Base-by-base conservation (phyloP, 2,888 invertebrate species). In the Galerucella nymphaeae region DNA sequence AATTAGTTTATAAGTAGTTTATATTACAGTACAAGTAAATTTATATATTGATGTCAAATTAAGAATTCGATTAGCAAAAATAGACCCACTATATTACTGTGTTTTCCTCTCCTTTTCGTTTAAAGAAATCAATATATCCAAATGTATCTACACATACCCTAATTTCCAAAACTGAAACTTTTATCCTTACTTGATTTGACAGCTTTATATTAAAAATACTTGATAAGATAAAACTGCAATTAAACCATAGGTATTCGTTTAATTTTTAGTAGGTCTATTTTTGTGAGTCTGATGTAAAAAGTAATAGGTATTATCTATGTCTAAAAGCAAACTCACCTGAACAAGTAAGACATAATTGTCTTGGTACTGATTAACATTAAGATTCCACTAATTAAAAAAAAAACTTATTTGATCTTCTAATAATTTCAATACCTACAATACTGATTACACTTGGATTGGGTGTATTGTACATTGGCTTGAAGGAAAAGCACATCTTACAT, bases 321-420 rank as follows among this genome's bases (percentile, higher is more conserved):
- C 18, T 58, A 23, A 20, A 58, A 23, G 30, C 61, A 61, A 41
- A 41, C 16, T 41, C 30, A 30, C 41, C n/a, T 38, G 10, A 41
- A 61, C 11, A 61, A 61, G 41, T 50, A 50, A 61, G 38, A 38
- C 38, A 61, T 18, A 16, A 38, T 57, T 57, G 57, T 57, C 38
- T 61, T 61, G 61, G 61, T 61, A 61, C 61, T 61, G 61, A 61
- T 38, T 61, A 61, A 61, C 16, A 10, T 61, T 30, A 61, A 38
- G 23, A 57, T 57, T 57, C 5, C 14, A 23, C 23, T 57, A 20
- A 57, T 18, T 3, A 23, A 1, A 18, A 20, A 57, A 57, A 14
- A 18, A 11, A 10, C 1, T 5, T 8, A 0, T 53, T 53, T 53
- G 2, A 16, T n/a, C n/a, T 16, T 18, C 11, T 3, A 18, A 57